Evolutionary conservation across 1,140 invertebrate genomes (phyloP).

Genomic region (Nasonia giraulti): DNA sequence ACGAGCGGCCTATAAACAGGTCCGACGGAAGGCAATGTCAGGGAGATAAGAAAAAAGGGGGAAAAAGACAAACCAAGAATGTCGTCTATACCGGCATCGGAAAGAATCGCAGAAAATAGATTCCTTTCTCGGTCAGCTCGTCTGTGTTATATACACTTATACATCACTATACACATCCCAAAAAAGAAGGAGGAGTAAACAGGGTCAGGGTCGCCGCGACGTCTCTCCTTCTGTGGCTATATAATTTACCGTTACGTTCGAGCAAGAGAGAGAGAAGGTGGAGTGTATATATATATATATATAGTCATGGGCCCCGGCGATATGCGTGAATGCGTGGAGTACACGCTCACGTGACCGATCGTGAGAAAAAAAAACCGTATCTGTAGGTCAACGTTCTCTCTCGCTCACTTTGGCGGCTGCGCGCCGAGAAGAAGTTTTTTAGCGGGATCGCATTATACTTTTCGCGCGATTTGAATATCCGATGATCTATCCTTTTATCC

Average conservation of each 20-base stretch:
- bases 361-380: constrained; percentile 49
- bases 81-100: too few relatives aligned
- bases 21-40: too few relatives aligned
- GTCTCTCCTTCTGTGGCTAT: background rate
- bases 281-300: background rate
- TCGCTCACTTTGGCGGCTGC: constrained; percentile 12
- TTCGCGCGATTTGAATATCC: background rate
- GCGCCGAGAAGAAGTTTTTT: background rate
- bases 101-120: background rate
- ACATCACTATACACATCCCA: constrained; percentile 2
- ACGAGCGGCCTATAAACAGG: too few relatives aligned
- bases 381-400: constrained; percentile 57
- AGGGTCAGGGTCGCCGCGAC: background rate
- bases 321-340: too few relatives aligned
- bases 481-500: background rate
- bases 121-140: background rate
- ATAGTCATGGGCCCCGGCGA: background rate
- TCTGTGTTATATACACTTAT: background rate
- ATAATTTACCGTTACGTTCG: background rate
- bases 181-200: background rate
- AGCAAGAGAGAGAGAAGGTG: background rate
- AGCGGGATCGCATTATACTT: background rate
- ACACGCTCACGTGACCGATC: too few relatives aligned
- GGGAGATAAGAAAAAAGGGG: background rate
- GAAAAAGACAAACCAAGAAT: background rate